Evolutionary conservation across 2,797 vertebrate genomes (phyloP).

Genomic region (Sciurus vulgaris): DNA sequence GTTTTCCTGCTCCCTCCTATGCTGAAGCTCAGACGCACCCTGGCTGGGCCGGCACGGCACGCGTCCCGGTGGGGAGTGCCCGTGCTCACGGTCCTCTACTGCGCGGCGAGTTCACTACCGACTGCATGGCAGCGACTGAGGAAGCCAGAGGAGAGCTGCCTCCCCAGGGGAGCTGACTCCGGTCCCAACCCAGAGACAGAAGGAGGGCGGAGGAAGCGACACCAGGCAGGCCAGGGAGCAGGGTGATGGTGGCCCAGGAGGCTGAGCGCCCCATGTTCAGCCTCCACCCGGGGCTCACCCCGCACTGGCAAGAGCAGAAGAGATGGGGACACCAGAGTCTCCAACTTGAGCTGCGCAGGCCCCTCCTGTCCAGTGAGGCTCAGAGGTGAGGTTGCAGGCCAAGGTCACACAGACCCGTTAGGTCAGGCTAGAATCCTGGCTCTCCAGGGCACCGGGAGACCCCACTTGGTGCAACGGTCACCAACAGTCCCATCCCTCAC

Average conservation of each 20-base stretch:
- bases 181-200: neutral
- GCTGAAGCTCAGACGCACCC: too few species aligned
- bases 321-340: neutral
- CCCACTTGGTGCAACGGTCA: neutral
- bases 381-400: neutral
- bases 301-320: neutral
- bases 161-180: neutral
- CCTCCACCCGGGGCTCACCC: rapidly evolving
- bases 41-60: too few species aligned
- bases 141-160: too few species aligned
- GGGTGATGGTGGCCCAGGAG: too few species aligned
- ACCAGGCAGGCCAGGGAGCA: neutral
- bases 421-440: neutral
- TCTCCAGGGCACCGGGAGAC: neutral
- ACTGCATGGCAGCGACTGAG: too few species aligned
- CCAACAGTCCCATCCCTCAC: neutral
- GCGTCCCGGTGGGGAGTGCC: too few species aligned
- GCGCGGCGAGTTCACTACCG: too few species aligned
- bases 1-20: too few species aligned
- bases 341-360: neutral
- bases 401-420: neutral
- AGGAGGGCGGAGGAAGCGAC: neutral
- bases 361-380: neutral
- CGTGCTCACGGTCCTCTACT: too few species aligned
- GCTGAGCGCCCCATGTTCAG: too few species aligned